phyloP scores from a whole-genome alignment of 2,113 vertebrate genomes.

The Mirounga angustirostris region DNA sequence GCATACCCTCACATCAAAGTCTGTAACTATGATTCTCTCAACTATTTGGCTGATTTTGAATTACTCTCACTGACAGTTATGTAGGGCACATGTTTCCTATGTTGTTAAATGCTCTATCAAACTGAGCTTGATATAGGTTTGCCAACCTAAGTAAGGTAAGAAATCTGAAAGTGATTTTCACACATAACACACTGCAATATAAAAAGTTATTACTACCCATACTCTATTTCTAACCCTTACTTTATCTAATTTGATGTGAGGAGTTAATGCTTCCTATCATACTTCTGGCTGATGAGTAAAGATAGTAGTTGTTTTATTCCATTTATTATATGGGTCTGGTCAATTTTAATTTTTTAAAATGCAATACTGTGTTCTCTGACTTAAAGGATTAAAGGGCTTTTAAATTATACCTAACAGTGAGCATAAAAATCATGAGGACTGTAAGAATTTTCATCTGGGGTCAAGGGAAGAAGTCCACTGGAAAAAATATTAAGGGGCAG shows the following conservation, averaged over 20 bases:
- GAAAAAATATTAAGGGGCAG: background rate
- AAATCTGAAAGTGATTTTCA: background rate
- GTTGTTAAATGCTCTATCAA: background rate
- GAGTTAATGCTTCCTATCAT: background rate
- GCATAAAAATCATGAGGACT: background rate
- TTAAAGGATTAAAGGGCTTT: constrained; percentile 5
- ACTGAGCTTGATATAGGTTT: background rate
- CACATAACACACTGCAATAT: background rate
- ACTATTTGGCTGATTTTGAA: background rate
- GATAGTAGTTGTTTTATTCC: background rate
- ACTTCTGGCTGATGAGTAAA: background rate
- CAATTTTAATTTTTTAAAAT: background rate
- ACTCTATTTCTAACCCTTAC: background rate
- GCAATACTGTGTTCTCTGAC: background rate
- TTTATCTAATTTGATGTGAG: background rate
- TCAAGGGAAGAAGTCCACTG: background rate
- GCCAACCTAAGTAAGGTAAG: background rate
- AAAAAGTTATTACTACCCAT: background rate
- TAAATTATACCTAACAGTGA: background rate
- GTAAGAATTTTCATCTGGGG: background rate
- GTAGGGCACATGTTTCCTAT: background rate
- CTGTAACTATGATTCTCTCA: background rate
- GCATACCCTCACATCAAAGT: background rate
- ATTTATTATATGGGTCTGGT: background rate
- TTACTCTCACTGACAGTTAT: background rate